Evolutionary conservation across 2,797 vertebrate genomes (phyloP).

Genomic region (Gambelia wislizenii): DNA sequence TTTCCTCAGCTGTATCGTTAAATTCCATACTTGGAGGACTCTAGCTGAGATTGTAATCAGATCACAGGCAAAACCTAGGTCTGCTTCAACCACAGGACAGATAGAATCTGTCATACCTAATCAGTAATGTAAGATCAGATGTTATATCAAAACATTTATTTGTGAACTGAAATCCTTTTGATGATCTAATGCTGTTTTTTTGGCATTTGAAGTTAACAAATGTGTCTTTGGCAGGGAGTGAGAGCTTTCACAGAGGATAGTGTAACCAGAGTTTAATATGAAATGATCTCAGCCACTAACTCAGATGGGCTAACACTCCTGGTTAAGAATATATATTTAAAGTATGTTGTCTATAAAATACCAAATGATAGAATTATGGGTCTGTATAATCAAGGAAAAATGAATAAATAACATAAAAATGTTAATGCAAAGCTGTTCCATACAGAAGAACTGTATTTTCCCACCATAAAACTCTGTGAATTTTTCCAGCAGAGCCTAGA

Average conservation of each 20-base stretch:
- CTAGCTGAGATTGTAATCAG: slow-evolving; percentile 20
- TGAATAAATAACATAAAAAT: slow-evolving; percentile 57
- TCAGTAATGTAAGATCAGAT: slow-evolving; percentile 25
- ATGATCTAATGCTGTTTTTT: slow-evolving; percentile 56
- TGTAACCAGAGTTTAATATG: slow-evolving; percentile 56
- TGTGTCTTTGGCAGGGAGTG: slow-evolving; percentile 51
- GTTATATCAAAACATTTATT: slow-evolving; percentile 21
- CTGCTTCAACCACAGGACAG: slow-evolving; percentile 5
- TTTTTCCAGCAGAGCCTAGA: slow-evolving; percentile 47
- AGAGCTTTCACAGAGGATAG: slow-evolving; percentile 33
- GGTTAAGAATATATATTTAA: slow-evolving; percentile 19
- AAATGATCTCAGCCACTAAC: slow-evolving; percentile 51
- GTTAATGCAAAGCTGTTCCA: slow-evolving; percentile 41
- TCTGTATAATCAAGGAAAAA: slow-evolving; percentile 66
- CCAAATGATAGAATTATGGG: slow-evolving; percentile 54
- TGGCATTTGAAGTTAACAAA: slow-evolving; percentile 54
- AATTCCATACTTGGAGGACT: slow-evolving; percentile 9
- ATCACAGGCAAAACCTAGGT: neutral
- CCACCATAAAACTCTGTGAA: slow-evolving; percentile 28
- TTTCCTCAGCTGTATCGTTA: neutral
- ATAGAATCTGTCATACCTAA: slow-evolving; percentile 10
- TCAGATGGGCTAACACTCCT: slow-evolving; percentile 48
- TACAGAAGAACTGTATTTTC: slow-evolving; percentile 37
- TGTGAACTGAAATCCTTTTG: slow-evolving; percentile 40
- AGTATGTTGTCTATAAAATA: slow-evolving; percentile 52